Evolutionary conservation across 2,888 invertebrate species (phyloP).

Genomic region (Campoletis raptor): DNA sequence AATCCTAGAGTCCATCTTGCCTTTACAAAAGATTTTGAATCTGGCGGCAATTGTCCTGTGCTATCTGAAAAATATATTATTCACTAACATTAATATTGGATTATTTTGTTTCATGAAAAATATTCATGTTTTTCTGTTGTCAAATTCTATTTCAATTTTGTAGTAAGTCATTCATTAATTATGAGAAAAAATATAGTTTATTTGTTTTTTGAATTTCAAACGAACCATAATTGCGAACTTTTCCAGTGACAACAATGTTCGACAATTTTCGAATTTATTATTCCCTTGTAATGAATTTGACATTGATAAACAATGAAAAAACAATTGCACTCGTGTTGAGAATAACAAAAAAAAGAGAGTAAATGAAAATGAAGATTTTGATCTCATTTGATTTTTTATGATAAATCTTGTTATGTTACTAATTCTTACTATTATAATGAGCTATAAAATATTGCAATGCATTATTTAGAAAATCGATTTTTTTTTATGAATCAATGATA

Average conservation of each 20-base stretch:
- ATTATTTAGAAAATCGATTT: background rate
- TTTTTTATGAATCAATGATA: no score
- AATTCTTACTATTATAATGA: background rate
- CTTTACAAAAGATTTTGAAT: slow-evolving; percentile 90
- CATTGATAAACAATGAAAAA: background rate
- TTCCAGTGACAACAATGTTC: background rate
- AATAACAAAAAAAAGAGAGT: background rate
- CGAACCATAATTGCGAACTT: background rate
- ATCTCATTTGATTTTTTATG: background rate
- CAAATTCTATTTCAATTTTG: background rate
- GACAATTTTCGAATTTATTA: background rate
- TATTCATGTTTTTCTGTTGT: background rate
- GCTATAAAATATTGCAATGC: background rate
- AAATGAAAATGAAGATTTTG: background rate
- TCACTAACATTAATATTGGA: background rate
- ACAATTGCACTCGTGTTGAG: background rate
- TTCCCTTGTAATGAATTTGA: background rate
- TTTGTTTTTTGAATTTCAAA: background rate
- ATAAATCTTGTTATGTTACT: background rate
- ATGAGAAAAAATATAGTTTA: background rate
- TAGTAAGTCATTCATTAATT: background rate
- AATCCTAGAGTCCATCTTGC: slow-evolving; percentile 92
- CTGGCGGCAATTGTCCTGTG: slow-evolving; percentile 76
- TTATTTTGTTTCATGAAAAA: background rate
- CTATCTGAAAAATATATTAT: slow-evolving; percentile 73